These are phyloP conservation scores for Clarias macrocephalus DNA, from an alignment of 2,113 vertebrate species.

Conservation along the genomic window DNA sequence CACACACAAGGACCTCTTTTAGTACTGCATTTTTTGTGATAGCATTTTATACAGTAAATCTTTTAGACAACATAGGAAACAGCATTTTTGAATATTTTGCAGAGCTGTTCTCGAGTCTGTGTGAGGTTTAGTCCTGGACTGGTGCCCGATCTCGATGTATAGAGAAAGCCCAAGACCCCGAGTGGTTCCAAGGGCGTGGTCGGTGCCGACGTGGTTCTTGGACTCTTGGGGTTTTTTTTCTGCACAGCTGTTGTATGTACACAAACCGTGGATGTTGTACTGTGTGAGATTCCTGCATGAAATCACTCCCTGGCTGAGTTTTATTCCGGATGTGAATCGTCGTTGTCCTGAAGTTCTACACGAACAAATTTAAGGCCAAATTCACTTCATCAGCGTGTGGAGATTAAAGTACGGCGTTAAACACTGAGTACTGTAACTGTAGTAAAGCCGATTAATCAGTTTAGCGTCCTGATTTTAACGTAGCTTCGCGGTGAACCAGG, in stretches of 20 bases:
- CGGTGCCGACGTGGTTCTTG: neutral
- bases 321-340: constrained; percentile 41
- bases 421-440: constrained; percentile 5
- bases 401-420: neutral
- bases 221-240: neutral
- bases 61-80: constrained; percentile 68
- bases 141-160: neutral
- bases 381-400: neutral
- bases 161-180: neutral
- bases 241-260: constrained; percentile 2
- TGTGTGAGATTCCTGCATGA: constrained; percentile 56
- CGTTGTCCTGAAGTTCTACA: constrained; percentile 57
- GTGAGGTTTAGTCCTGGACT: constrained; percentile 41
- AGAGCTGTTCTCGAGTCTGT: constrained; percentile 47
- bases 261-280: constrained; percentile 26
- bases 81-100: constrained; percentile 53
- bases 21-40: constrained; percentile 68
- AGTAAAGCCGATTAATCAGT: neutral
- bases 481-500: neutral
- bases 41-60: constrained; percentile 70
- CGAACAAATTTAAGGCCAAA: neutral
- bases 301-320: constrained; percentile 34
- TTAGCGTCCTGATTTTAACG: neutral
- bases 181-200: constrained; percentile 40
- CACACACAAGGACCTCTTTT: constrained; percentile 58